Conservation (phyloP, 2,113 vertebrate species). For the Caranx ignobilis region DNA sequence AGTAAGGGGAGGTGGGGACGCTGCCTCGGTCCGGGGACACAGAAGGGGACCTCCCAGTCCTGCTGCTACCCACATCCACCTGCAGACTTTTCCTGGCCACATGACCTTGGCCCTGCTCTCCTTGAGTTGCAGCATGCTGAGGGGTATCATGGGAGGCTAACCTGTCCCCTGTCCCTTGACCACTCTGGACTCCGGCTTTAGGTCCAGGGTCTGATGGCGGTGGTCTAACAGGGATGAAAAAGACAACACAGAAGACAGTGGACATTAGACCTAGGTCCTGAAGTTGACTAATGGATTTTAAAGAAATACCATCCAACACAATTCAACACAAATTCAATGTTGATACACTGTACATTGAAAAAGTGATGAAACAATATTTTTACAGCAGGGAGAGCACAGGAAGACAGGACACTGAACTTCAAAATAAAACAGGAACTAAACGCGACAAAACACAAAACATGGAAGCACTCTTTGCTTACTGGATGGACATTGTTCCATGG, state of each 20-base stretch:
- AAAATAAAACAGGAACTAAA: no score
- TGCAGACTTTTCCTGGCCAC: slow-evolving; percentile 81
- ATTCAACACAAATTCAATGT: background rate
- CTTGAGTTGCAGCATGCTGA: slow-evolving; percentile 57
- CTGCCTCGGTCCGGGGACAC: slow-evolving; percentile 92
- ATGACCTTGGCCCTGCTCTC: slow-evolving; percentile 77
- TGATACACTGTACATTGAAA: background rate
- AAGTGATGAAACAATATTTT: background rate
- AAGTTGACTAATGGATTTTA: background rate
- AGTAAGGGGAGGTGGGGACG: slow-evolving; percentile 95
- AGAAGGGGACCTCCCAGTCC: slow-evolving; percentile 82
- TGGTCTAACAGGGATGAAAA: slow-evolving; percentile 69
- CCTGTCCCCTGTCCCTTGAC: slow-evolving; percentile 76
- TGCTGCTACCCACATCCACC: slow-evolving; percentile 80
- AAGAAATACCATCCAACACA: background rate
- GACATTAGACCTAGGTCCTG: slow-evolving; percentile 4
- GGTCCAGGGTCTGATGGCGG: slow-evolving; percentile 76
- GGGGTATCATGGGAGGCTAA: slow-evolving; percentile 77
- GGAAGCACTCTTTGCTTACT: background rate
- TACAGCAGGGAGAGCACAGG: no score
- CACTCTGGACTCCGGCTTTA: slow-evolving; percentile 74
- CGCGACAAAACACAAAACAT: no score
- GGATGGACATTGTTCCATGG: background rate
- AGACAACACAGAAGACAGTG: slow-evolving; percentile 23
- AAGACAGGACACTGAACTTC: no score